These are phyloP conservation scores for Chelonus formosanus DNA, from an alignment of 2,888 invertebrate genomes.

Conservation along the genomic window DNA sequence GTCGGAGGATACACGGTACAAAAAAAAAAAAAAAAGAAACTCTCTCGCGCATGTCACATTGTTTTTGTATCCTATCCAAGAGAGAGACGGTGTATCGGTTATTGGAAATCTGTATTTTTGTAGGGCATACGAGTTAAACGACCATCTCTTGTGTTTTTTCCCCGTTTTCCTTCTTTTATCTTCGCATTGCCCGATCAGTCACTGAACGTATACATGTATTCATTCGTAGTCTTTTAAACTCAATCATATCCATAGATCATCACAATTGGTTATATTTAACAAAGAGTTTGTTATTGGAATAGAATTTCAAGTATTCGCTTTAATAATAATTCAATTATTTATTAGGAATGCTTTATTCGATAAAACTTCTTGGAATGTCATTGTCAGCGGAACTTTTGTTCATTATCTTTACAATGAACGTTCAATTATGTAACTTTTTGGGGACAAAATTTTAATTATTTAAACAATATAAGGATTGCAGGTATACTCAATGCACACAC, in stretches of 20 bases:
- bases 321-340: too few relatives aligned
- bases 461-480: neutral
- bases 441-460: too few relatives aligned
- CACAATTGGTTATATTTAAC: slow-evolving; percentile 38
- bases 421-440: neutral
- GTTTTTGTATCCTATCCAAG: slow-evolving; percentile 43
- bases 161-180: slow-evolving; percentile 17
- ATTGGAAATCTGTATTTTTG: slow-evolving; percentile 64
- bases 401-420: too few relatives aligned
- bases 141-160: slow-evolving; percentile 31
- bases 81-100: slow-evolving; percentile 53
- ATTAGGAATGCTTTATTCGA: too few relatives aligned
- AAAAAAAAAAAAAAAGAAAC: slow-evolving; percentile 32
- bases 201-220: slow-evolving; percentile 9
- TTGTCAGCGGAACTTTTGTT: too few relatives aligned
- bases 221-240: slow-evolving; percentile 22
- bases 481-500: neutral
- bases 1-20: slow-evolving; percentile 29
- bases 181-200: slow-evolving; percentile 20
- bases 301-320: too few relatives aligned
- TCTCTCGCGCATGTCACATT: slow-evolving; percentile 38
- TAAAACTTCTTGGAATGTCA: too few relatives aligned
- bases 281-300: neutral
- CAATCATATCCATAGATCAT: slow-evolving; percentile 52
- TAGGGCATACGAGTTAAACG: slow-evolving; percentile 51